Evolutionary conservation across 2,113 vertebrate genomes (phyloP).

Genomic region (Porphyrio hochstetteri): DNA sequence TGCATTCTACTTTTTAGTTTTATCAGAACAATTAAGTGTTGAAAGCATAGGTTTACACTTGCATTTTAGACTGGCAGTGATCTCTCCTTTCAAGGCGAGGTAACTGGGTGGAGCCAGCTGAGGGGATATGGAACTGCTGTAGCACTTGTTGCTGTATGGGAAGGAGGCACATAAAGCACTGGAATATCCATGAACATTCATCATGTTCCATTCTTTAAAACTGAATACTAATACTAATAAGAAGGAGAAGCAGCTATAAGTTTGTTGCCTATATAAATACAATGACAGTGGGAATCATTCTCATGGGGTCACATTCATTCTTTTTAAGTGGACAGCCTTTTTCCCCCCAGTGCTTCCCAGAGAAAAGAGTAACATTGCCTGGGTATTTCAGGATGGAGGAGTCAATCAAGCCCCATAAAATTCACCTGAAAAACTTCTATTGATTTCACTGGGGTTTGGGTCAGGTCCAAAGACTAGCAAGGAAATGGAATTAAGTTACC

Average conservation of each 20-base stretch:
- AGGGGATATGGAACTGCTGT: background rate
- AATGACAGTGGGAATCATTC: background rate
- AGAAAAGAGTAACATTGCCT: background rate
- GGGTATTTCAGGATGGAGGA: background rate
- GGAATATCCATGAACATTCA: background rate
- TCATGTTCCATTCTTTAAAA: slow-evolving; percentile 1
- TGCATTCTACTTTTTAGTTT: background rate
- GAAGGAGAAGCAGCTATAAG: slow-evolving; percentile 12
- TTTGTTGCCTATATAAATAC: slow-evolving; percentile 35
- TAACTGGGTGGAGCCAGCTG: background rate
- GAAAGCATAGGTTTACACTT: background rate
- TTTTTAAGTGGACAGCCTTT: slow-evolving; percentile 17
- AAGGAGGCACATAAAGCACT: background rate
- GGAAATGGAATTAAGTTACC: background rate
- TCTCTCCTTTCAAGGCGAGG: background rate
- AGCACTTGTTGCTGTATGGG: background rate
- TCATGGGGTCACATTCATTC: slow-evolving; percentile 9
- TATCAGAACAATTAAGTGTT: background rate
- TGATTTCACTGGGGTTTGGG: slow-evolving; percentile 28
- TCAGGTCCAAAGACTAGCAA: slow-evolving; percentile 7
- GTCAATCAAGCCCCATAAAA: slow-evolving; percentile 3
- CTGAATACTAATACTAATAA: slow-evolving; percentile 2
- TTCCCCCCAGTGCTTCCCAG: background rate
- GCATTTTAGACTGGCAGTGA: background rate
- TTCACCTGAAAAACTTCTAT: slow-evolving; percentile 16